Conservation (phyloP, 2,113 vertebrate species). For the Apaloderma vittatum region DNA sequence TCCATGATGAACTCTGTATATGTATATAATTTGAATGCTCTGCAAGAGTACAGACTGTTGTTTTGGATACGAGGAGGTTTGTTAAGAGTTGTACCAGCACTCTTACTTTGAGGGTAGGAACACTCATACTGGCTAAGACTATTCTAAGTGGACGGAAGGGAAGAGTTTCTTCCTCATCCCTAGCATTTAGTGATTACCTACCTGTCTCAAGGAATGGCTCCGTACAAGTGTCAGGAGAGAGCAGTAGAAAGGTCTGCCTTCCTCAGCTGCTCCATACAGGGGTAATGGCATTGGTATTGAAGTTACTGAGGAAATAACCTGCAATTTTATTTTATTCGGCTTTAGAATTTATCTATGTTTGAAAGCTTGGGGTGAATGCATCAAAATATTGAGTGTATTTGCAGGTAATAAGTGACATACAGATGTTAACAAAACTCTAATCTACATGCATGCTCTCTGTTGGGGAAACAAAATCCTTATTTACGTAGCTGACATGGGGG, state of each 20-base stretch:
- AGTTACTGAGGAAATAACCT: neutral
- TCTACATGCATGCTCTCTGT: accelerated
- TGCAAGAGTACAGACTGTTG: neutral
- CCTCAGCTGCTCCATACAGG: neutral
- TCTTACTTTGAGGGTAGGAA: neutral
- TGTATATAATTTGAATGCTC: neutral
- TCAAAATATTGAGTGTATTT: neutral
- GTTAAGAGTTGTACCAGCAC: neutral
- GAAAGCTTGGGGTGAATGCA: neutral
- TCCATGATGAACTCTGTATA: neutral
- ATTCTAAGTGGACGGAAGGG: neutral
- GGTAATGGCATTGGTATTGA: neutral
- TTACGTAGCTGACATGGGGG: accelerated
- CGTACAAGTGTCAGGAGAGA: too few species aligned
- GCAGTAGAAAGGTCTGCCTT: neutral
- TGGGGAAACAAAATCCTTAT: neutral
- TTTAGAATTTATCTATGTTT: neutral
- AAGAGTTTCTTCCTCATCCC: neutral
- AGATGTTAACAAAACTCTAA: neutral
- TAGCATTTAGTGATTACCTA: neutral
- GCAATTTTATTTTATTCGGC: neutral
- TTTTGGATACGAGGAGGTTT: neutral
- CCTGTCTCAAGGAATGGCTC: neutral
- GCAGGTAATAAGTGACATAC: neutral
- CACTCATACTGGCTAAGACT: neutral